These are phyloP conservation scores for Buceros bicornis DNA, from an alignment of 2,797 vertebrate species.

Conservation along the genomic window DNA sequence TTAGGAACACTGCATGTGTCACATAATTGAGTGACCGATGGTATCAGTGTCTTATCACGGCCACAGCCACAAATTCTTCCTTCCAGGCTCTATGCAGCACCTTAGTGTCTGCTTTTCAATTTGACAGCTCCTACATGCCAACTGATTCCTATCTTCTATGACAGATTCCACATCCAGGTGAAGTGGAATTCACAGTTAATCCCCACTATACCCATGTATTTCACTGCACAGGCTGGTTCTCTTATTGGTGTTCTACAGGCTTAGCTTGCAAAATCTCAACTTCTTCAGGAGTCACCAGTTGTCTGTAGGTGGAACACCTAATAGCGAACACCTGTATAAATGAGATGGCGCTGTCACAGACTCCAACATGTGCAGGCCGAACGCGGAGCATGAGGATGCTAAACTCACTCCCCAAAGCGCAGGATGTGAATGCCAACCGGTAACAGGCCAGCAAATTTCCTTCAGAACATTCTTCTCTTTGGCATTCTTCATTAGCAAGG, in stretches of 20 bases:
- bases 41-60: fast-evolving
- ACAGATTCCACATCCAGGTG: neutral
- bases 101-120: neutral
- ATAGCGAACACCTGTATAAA: neutral
- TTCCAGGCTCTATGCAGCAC: neutral
- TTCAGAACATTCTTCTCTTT: neutral
- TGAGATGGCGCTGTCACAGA: neutral
- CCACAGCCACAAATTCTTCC: neutral
- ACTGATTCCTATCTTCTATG: neutral
- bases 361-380: neutral
- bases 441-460: neutral
- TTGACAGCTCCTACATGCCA: neutral
- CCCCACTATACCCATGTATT: neutral
- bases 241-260: neutral
- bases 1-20: neutral
- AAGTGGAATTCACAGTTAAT: neutral
- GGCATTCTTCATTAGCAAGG: neutral
- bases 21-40: neutral
- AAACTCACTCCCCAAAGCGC: fast-evolving
- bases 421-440: neutral
- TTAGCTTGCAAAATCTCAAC: neutral
- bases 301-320: neutral
- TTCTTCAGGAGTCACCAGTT: neutral
- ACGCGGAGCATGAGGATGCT: fast-evolving
- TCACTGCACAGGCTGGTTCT: neutral